Conservation (phyloP, 2,888 invertebrate genomes). For the Uropetala carovei region DNA sequence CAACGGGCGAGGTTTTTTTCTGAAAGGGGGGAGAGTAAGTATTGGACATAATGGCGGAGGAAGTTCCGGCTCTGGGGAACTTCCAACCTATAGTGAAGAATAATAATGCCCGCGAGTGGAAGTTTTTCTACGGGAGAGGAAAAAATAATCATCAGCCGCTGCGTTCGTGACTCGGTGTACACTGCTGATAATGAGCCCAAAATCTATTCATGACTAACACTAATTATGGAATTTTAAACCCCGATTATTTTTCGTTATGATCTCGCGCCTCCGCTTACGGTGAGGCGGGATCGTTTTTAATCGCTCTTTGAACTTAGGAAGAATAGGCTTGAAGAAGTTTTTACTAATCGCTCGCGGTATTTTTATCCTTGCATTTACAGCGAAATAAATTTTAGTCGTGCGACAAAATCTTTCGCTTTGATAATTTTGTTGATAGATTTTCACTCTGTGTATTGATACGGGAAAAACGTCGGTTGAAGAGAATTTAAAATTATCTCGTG, state of each 20-base stretch:
- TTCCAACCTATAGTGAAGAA: conserved; percentile 27
- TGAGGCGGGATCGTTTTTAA: too few relatives aligned
- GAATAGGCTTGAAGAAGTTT: too few relatives aligned
- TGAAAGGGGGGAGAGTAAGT: not conserved
- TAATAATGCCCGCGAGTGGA: conserved; percentile 34
- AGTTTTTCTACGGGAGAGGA: conserved; percentile 26
- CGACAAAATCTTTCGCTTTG: not conserved
- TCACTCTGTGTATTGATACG: not conserved
- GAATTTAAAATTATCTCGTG: too few relatives aligned
- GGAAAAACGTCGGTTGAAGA: too few relatives aligned
- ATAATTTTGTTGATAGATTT: too few relatives aligned
- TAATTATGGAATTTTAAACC: not conserved
- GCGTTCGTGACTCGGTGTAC: conserved; percentile 10
- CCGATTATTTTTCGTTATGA: not conserved
- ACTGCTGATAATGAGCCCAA: not conserved
- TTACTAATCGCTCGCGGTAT: too few relatives aligned
- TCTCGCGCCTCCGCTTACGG: too few relatives aligned
- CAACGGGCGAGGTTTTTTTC: conserved; percentile 19
- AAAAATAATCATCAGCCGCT: not conserved
- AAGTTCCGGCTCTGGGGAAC: conserved; percentile 54
- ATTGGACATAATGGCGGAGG: conserved; percentile 61
- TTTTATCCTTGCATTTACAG: too few relatives aligned
- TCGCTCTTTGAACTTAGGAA: too few relatives aligned
- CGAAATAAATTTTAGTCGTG: not conserved
- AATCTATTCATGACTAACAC: not conserved